Percentiles rank a stretch among this genome's conserved stretches.
phyloP scores from a whole-genome alignment of 2,888 invertebrate genomes.

The Metellina segmentata region DNA sequence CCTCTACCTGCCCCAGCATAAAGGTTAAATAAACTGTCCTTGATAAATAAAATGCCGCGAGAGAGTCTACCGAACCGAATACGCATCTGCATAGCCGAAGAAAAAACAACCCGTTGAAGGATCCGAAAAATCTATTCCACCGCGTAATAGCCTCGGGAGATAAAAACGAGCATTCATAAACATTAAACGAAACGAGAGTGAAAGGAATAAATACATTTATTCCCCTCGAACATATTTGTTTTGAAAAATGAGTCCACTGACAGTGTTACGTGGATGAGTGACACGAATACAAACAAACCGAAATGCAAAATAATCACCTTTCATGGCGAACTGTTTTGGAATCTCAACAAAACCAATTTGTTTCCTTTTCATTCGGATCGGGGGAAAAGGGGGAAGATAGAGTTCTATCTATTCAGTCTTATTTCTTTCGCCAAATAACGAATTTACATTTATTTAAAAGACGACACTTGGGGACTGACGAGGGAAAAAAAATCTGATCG shows the following conservation, averaged over 20 bases:
- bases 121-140: not conserved
- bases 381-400: conserved; percentile 5
- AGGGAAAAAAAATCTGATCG: conserved; percentile 13
- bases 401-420: conserved; percentile 22
- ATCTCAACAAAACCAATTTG: conserved; percentile 66
- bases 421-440: conserved; percentile 58
- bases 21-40: not conserved
- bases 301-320: conserved; percentile 71
- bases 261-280: conserved; percentile 35
- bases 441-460: conserved; percentile 71
- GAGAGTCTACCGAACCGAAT: not conserved
- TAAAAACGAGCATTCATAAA: not conserved
- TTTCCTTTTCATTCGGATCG: conserved; percentile 56
- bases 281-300: conserved; percentile 64
- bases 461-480: conserved; percentile 30
- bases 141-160: not conserved
- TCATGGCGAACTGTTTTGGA: conserved; percentile 21
- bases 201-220: conserved; percentile 44
- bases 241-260: conserved; percentile 34
- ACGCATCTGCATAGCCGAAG: not conserved
- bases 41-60: not conserved
- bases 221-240: conserved; percentile 16
- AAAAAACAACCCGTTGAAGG: not conserved
- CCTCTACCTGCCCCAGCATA: too few species aligned
- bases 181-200: not conserved